phyloP scores from a whole-genome alignment of 1,140 invertebrate species.

The Drosophila setifemur region DNA sequence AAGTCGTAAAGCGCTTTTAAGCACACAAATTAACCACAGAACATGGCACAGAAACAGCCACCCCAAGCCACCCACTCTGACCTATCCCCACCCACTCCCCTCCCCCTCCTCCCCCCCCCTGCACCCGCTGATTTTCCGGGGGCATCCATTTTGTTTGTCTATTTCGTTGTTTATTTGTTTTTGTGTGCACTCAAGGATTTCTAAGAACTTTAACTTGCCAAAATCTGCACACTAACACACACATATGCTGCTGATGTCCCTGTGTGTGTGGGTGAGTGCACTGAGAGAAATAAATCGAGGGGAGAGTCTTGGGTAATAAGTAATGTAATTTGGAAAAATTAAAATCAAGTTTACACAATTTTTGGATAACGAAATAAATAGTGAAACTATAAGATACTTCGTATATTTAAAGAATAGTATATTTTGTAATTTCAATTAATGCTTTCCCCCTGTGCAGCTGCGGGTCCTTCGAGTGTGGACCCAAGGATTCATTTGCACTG shows the following conservation, averaged over 20 bases:
- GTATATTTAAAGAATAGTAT: too few relatives aligned
- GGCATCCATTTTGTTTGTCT: conserved; percentile 71
- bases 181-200: conserved; percentile 80
- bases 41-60: conserved; percentile 62
- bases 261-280: not conserved
- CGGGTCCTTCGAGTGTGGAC: conserved; percentile 13
- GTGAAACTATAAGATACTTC: too few relatives aligned
- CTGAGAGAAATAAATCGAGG: not conserved
- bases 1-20: conserved; percentile 80
- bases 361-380: too few relatives aligned
- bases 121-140: not conserved
- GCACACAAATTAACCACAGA: conserved; percentile 80
- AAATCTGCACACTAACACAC: conserved; percentile 55
- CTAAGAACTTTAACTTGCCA: conserved; percentile 79
- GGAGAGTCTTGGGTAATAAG: too few relatives aligned
- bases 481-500: conserved; percentile 52
- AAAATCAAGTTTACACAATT: too few relatives aligned
- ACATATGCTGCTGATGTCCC: conserved; percentile 15
- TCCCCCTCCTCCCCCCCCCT: too few relatives aligned
- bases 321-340: too few relatives aligned
- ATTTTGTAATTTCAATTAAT: too few relatives aligned
- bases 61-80: not conserved
- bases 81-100: not conserved
- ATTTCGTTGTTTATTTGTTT: conserved; percentile 81
- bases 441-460: not conserved